Percentiles rank a stretch among this genome's conserved stretches.
These are phyloP conservation scores for Kradibia gibbosae DNA, from an alignment of 1,140 invertebrate species.

Conservation along the genomic window DNA sequence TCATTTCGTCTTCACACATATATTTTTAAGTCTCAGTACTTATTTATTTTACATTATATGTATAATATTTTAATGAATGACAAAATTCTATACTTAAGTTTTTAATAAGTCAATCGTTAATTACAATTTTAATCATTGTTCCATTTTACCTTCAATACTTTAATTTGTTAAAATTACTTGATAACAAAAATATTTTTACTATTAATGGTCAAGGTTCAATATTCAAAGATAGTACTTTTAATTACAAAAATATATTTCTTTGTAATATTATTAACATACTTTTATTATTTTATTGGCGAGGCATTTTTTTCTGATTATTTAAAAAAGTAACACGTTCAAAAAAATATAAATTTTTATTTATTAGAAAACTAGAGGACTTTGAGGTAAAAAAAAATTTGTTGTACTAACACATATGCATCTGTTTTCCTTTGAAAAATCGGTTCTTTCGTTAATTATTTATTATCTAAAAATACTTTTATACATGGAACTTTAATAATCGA, in stretches of 20 bases:
- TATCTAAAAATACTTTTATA: conserved; percentile 8
- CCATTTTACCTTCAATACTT: conserved; percentile 15
- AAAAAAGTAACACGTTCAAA: conserved; percentile 36
- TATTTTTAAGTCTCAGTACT: conserved; percentile 30
- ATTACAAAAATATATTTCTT: not conserved
- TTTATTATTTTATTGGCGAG: not conserved
- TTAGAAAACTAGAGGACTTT: conserved; percentile 7
- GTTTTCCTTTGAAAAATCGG: conserved; percentile 19
- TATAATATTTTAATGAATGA: conserved; percentile 10
- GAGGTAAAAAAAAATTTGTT: conserved; percentile 4
- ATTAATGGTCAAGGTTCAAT: not conserved
- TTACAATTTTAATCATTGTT: conserved; percentile 17
- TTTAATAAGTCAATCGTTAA: conserved; percentile 9
- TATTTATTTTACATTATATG: conserved; percentile 10
- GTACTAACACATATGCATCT: conserved; percentile 15
- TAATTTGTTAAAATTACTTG: not conserved
- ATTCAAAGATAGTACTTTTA: not conserved
- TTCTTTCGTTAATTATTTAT: not conserved
- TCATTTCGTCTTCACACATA: conserved; percentile 41
- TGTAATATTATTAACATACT: not conserved
- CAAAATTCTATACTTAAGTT: conserved; percentile 3
- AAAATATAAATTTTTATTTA: conserved; percentile 28
- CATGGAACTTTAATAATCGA: conserved; percentile 4
- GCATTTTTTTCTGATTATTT: not conserved
- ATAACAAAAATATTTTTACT: conserved; percentile 21